phyloP scores from a whole-genome alignment of 2,113 vertebrate species.

The Cardinalis cardinalis region DNA sequence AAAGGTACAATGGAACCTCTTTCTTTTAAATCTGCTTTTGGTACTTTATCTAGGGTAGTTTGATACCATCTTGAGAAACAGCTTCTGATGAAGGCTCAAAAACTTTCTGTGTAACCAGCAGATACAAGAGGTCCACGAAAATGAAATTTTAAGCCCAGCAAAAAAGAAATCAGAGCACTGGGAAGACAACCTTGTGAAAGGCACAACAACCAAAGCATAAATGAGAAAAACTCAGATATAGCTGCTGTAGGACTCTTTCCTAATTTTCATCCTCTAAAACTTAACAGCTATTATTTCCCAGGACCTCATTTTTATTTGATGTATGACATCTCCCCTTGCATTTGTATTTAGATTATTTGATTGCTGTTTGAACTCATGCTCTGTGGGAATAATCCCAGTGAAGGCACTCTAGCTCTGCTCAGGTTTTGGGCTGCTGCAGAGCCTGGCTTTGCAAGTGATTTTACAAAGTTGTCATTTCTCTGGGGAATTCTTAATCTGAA shows the following conservation, averaged over 20 bases:
- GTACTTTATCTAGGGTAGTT: background rate
- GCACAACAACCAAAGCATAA: background rate
- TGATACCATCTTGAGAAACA: background rate
- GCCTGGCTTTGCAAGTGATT: background rate
- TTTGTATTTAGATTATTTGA: background rate
- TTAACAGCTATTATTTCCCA: background rate
- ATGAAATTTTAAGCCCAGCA: background rate
- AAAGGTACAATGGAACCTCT: background rate
- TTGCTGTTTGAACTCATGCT: background rate
- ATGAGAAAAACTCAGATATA: background rate
- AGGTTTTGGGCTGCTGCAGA: background rate
- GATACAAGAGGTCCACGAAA: background rate
- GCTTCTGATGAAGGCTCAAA: background rate
- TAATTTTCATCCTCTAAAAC: background rate
- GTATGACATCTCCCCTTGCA: background rate
- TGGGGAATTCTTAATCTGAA: conserved; percentile 17
- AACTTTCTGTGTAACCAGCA: background rate
- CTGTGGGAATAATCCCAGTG: background rate
- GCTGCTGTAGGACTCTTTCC: background rate
- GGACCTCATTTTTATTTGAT: background rate
- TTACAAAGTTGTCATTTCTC: background rate
- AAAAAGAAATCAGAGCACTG: background rate
- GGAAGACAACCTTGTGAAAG: background rate
- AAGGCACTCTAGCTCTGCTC: background rate
- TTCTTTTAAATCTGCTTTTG: background rate